Base-by-base conservation (phyloP, 2,797 vertebrate genomes). In the Pseudomugil tenellus region DNA sequence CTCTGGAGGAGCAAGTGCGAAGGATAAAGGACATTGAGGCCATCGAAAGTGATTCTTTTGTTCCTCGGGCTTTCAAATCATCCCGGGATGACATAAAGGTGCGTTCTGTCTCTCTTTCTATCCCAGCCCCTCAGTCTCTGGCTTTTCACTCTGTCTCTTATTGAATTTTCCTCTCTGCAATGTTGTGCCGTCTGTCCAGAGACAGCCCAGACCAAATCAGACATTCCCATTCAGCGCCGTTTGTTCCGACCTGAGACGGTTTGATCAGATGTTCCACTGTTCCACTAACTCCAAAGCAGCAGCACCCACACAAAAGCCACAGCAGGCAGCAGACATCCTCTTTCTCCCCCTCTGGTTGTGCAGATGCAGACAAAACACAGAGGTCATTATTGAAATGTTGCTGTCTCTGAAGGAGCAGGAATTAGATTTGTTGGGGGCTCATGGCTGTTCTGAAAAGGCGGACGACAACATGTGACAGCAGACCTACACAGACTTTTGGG, bases 21-120 rank as follows among this genome's bases (percentile, higher is more conserved):
- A 92, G 98, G 90, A 96, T 96, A 80, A 98, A 98, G 93, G 96
- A 97, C 83, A 98, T 99, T 59, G 97, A 98, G 91, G 96, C 96
- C 87, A 98, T 99, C 89, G 96, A 99, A 88, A 96, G 95, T 74
- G 96, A 98, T 91, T 96, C 95, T 87, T 99, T 99, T 95, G 90
- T 99, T 94, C 96, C 96, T 48, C 97, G 98, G 92, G 92, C 91
- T 84, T 99, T 99, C 95, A 95, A 96, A 94, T 99, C 98, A 67
- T 97, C 94, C 90, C 94, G 97, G 87, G 97, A 98, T 86, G 82
- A 94, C 80, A 94, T 94, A 92, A 97, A 97, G 95, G 97, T 98
- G 95, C 90, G 85, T 87, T 88, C 74, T 83, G 83, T 87, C 84
- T 75, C 80, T 87, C 80, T 86, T 83, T 87, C 81, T 79, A 74